These are phyloP conservation scores for Abscondita cerata DNA, from an alignment of 2,888 invertebrate species.

Conservation along the genomic window DNA sequence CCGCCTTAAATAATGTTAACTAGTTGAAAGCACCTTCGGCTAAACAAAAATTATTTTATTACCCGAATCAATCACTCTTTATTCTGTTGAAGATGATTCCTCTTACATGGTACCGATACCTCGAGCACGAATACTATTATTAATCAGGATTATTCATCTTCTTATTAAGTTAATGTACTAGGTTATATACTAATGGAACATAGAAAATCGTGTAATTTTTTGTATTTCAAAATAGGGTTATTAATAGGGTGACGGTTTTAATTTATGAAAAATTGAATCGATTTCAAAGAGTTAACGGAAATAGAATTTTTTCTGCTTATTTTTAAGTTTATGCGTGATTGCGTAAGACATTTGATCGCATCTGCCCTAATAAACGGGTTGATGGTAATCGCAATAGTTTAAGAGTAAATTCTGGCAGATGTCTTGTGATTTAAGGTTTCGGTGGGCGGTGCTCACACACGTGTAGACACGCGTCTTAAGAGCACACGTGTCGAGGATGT, in stretches of 20 bases:
- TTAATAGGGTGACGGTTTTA: constrained; percentile 14
- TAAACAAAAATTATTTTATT: constrained; percentile 36
- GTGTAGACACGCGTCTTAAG: constrained; percentile 45
- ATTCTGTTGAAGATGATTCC: constrained; percentile 30
- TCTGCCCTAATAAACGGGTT: constrained; percentile 24
- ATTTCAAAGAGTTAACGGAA: background rate
- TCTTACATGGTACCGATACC: constrained; percentile 31
- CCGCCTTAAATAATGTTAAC: constrained; percentile 31
- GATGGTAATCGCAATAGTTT: constrained; percentile 36
- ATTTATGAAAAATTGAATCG: background rate
- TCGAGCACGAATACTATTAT: constrained; percentile 31
- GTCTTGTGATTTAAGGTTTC: constrained; percentile 31
- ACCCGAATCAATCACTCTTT: constrained; percentile 35
- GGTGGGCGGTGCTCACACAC: constrained; percentile 39
- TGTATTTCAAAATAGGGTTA: constrained; percentile 13
- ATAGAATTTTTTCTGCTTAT: background rate
- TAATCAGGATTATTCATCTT: constrained; percentile 34
- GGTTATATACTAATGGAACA: constrained; percentile 22
- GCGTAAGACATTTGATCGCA: constrained; percentile 5
- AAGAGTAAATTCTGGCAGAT: constrained; percentile 39
- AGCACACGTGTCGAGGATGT: constrained; percentile 43
- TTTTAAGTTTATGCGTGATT: background rate
- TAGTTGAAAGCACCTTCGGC: constrained; percentile 27
- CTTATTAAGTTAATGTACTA: constrained; percentile 23
- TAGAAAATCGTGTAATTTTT: constrained; percentile 19